phyloP scores from a whole-genome alignment of 2,888 invertebrate genomes.

The Tetragnatha montana region DNA sequence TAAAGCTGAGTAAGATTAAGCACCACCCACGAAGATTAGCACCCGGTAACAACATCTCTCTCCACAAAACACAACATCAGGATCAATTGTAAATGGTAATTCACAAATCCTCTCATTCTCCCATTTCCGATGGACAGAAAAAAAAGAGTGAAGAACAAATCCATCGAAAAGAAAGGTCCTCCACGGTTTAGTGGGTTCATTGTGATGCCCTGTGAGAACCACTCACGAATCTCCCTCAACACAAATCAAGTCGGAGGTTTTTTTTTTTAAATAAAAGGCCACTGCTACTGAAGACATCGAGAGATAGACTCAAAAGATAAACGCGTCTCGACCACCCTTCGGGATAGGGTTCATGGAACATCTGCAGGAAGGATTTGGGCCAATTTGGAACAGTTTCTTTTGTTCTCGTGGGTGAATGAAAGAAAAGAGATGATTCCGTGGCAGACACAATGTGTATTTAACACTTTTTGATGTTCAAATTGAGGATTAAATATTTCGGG shows the following conservation, averaged over 20 bases:
- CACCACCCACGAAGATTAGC: background rate
- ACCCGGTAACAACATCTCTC: background rate
- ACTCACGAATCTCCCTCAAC: no score
- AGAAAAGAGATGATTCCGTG: background rate
- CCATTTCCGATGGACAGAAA: background rate
- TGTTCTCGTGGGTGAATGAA: conserved; percentile 15
- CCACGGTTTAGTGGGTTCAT: conserved; percentile 27
- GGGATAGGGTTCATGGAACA: conserved; percentile 52
- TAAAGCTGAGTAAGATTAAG: background rate
- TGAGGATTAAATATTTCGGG: no score
- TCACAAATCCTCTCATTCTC: background rate
- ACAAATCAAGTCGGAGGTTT: background rate
- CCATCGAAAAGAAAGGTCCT: background rate
- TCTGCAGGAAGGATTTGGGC: conserved; percentile 37
- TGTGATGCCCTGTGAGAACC: background rate
- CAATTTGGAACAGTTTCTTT: conserved; percentile 42
- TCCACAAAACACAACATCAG: background rate
- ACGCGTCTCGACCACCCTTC: background rate
- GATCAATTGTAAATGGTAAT: background rate
- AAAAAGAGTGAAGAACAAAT: background rate
- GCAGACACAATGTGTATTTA: background rate
- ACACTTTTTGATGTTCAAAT: background rate
- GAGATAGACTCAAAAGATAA: conserved; percentile 27
- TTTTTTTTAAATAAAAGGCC: conserved; percentile 10
- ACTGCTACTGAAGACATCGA: background rate